These are phyloP conservation scores for Conomelus anceps DNA, from an alignment of 2,888 invertebrate genomes.

Conservation along the genomic window DNA sequence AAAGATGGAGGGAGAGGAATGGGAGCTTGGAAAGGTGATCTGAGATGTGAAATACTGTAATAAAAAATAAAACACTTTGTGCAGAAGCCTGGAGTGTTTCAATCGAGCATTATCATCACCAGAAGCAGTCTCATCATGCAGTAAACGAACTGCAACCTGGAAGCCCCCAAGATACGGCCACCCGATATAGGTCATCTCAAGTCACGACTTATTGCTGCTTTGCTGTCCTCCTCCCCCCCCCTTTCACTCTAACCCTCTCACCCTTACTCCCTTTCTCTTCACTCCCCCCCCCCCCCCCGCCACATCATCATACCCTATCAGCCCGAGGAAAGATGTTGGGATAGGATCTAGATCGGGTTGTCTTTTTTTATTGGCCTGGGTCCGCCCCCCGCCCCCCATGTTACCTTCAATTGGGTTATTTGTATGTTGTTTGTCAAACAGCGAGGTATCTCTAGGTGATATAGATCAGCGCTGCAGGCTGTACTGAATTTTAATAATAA, in stretches of 20 bases:
- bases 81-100: neutral
- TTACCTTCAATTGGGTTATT: neutral
- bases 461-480: neutral
- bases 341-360: neutral
- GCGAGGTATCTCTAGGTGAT: neutral
- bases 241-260: neutral
- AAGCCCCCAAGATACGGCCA: neutral
- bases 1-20: neutral
- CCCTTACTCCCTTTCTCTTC: too few species aligned
- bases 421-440: neutral
- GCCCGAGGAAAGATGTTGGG: neutral
- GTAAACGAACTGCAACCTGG: neutral
- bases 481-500: neutral
- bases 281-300: neutral
- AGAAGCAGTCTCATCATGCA: neutral
- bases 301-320: neutral
- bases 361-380: neutral
- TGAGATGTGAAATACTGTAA: neutral
- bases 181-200: neutral
- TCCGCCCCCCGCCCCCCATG: neutral
- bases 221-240: neutral
- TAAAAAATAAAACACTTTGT: neutral
- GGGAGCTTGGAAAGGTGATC: neutral
- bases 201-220: constrained; percentile 10
- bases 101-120: neutral